A percentile compares a stretch with the other conserved stretches of the same genome.
Conservation (phyloP, 2,113 vertebrate species). For the Alexandromys fortis region DNA sequence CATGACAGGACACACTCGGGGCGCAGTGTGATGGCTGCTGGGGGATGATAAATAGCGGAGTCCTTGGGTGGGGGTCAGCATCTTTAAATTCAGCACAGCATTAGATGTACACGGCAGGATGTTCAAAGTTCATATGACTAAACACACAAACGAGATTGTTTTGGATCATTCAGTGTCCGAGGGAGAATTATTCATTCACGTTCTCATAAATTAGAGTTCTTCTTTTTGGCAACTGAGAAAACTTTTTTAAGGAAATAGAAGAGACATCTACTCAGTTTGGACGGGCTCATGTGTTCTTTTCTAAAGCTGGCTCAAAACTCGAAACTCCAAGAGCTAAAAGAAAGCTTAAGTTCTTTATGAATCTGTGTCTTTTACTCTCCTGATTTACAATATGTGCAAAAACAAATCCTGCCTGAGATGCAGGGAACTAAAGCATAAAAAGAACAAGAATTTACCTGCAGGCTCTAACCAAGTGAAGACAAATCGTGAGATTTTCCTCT, state of each 20-base stretch:
- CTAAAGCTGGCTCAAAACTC: conserved; percentile 46
- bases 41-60: conserved; percentile 63
- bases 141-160: conserved; percentile 66
- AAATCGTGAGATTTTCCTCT: neutral
- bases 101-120: conserved; percentile 64
- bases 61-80: conserved; percentile 44
- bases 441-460: conserved; percentile 45
- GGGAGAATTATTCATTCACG: conserved; percentile 71
- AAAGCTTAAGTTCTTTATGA: conserved; percentile 56
- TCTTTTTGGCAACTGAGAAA: conserved; percentile 57
- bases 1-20: conserved; percentile 52
- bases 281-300: conserved; percentile 35
- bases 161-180: conserved; percentile 60
- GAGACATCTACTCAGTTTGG: conserved; percentile 52
- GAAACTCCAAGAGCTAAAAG: conserved; percentile 29
- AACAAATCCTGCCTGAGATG: conserved; percentile 42
- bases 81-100: conserved; percentile 61
- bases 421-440: conserved; percentile 27
- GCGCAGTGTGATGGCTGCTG: conserved; percentile 45
- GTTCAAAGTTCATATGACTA: conserved; percentile 75
- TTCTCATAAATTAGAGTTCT: conserved; percentile 65
- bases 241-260: conserved; percentile 69
- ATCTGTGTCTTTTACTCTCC: conserved; percentile 28
- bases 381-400: conserved; percentile 42
- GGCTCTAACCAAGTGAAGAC: neutral